Base-by-base conservation (phyloP, 2,113 vertebrate genomes). In the Chamaea fasciata region DNA sequence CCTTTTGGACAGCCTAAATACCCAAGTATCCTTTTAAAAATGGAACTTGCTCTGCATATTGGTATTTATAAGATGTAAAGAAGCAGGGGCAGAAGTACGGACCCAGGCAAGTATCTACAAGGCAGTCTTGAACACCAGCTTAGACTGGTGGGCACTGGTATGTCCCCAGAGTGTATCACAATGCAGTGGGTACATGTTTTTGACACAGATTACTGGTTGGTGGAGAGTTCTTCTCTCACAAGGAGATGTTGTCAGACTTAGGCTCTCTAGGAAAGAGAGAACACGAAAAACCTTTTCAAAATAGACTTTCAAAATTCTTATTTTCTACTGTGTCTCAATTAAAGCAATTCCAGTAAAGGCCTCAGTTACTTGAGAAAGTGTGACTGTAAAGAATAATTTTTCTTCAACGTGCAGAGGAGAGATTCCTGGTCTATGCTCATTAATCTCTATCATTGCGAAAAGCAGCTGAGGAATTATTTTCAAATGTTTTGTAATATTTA, bases 381-480 rank as follows among this genome's bases (percentile, higher is more conserved):
- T 46, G 33, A 7, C 31, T 75, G 26, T 49, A 63, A 90, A 27
- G 23, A 71, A 39, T 33, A 42, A 13, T 39, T 89, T 81, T 89
- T 65, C 15, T 80, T 78, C 56, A 53, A 10, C 0, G 0, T 65
- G 28, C 18, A 46, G 39, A 87, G 10, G 17, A 73, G 14, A 2
- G 1, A 26, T 35, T 73, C 41, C 39, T 5, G 8, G 28, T 92
- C 60, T 85, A 22, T 76, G 49, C 35, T 90, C 13, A 2, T 83
- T 55, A 57, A 90, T 79, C 44, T 94, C 50, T 89, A 64, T 73
- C 80, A 11, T 39, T 96, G 65, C 78, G 89, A 91, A 57, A 42
- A 33, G 52, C 9, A 53, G 18, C 27, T n/a, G 27, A 57, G 47
- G 17, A 52, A 75, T 65, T 69, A 68, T 46, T 92, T 80, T 59